These are phyloP conservation scores for Rhipidura dahli DNA, from an alignment of 2,113 vertebrate species.

Conservation along the genomic window DNA sequence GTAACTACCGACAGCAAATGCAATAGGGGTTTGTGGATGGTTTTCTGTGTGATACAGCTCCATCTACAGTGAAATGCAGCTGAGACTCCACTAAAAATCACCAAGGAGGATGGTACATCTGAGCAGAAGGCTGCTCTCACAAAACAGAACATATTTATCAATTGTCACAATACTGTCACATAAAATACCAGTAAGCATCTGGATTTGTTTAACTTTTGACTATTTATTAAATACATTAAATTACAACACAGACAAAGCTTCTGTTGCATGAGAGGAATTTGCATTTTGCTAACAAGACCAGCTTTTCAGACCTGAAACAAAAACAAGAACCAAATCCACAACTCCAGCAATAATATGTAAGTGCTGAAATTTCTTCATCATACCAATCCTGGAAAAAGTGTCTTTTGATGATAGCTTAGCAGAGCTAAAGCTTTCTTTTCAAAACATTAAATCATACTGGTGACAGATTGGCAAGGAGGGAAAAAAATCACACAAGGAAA, in stretches of 20 bases:
- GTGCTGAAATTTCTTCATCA: not conserved
- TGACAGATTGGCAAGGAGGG: not conserved
- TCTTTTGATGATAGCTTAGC: not conserved
- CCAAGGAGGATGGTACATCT: not conserved
- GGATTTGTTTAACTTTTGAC: not conserved
- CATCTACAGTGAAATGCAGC: slow-evolving; percentile 17
- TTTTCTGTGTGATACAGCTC: slow-evolving; percentile 1
- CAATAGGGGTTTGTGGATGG: fast-evolving
- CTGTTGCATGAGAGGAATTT: not conserved
- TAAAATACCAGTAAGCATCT: not conserved
- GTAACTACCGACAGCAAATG: not conserved
- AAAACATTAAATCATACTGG: not conserved
- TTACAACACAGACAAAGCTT: not conserved
- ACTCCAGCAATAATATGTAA: not conserved
- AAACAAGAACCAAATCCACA: not conserved
- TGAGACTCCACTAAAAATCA: not conserved
- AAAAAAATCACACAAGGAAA: not conserved
- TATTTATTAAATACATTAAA: not conserved
- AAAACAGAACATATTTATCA: not conserved
- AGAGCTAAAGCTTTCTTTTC: not conserved
- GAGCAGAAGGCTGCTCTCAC: not conserved
- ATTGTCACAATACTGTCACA: not conserved
- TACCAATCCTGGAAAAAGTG: not conserved
- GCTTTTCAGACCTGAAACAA: not conserved
- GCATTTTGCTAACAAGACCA: not conserved